phyloP scores from a whole-genome alignment of 2,113 vertebrate species.

The Ictalurus punctatus region DNA sequence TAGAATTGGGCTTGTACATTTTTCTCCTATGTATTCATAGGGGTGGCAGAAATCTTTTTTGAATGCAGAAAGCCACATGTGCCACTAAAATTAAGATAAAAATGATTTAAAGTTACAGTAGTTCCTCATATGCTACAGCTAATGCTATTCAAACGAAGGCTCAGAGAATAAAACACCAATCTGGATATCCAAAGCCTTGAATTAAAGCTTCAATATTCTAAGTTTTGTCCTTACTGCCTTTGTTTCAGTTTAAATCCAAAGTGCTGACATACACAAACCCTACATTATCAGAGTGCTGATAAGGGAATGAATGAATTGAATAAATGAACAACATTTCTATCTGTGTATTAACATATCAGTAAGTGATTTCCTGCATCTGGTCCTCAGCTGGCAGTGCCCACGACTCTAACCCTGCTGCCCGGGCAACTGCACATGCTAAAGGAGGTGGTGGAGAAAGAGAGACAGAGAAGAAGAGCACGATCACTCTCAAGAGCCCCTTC shows the following conservation, averaged over 20 bases:
- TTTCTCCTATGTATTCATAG: too few relatives aligned
- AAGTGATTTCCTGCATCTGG: background rate
- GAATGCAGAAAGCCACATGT: background rate
- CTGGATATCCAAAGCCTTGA: background rate
- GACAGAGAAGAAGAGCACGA: conserved; percentile 68
- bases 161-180: background rate
- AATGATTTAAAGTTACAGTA: background rate
- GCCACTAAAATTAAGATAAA: background rate
- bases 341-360: background rate
- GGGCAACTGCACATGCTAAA: conserved; percentile 82
- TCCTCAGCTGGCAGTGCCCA: conserved; percentile 78
- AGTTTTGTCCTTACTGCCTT: background rate
- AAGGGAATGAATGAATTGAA: background rate
- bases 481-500: conserved; percentile 66
- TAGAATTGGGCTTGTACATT: too few relatives aligned
- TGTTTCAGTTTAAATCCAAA: background rate
- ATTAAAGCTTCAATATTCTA: background rate
- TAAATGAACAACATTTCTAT: too few relatives aligned
- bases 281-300: background rate
- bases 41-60: too few relatives aligned
- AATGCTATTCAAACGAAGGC: background rate
- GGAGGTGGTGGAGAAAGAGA: conserved; percentile 80
- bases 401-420: conserved; percentile 77
- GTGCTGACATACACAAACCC: background rate
- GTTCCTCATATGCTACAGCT: background rate